Conservation (phyloP, 2,113 vertebrate species). For the Mus spicilegus region DNA sequence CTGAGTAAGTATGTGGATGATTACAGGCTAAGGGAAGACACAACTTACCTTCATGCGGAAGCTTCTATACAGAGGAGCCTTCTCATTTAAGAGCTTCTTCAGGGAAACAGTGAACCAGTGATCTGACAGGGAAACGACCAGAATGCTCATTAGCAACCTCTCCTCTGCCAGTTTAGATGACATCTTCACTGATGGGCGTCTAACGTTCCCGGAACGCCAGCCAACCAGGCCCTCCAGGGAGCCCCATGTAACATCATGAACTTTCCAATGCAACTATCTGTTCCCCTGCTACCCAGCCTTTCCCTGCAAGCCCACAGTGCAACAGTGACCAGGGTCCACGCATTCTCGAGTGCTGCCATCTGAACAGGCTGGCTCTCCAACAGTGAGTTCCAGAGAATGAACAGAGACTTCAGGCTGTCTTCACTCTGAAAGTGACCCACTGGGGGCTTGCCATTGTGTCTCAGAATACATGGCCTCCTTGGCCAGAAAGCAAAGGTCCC, state of each 20-base stretch:
- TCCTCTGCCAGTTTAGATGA: background rate
- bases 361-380: background rate
- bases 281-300: background rate
- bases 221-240: fast-evolving
- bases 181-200: background rate
- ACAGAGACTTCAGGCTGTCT: background rate
- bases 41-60: conserved; percentile 64
- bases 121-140: background rate
- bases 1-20: background rate
- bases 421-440: background rate
- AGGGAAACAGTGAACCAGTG: conserved; percentile 39
- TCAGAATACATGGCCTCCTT: background rate
- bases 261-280: background rate
- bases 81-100: conserved; percentile 67
- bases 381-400: background rate
- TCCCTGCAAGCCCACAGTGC: background rate
- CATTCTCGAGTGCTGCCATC: background rate
- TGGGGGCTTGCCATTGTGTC: background rate
- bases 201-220: background rate
- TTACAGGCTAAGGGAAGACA: background rate
- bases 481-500: background rate
- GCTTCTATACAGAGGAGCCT: conserved; percentile 59
- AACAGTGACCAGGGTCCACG: background rate
- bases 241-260: background rate
- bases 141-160: background rate